A percentile compares a stretch with the other conserved stretches of the same genome.
Evolutionary conservation across 2,888 invertebrate genomes (phyloP).

Genomic region (Melitaea athalia): DNA sequence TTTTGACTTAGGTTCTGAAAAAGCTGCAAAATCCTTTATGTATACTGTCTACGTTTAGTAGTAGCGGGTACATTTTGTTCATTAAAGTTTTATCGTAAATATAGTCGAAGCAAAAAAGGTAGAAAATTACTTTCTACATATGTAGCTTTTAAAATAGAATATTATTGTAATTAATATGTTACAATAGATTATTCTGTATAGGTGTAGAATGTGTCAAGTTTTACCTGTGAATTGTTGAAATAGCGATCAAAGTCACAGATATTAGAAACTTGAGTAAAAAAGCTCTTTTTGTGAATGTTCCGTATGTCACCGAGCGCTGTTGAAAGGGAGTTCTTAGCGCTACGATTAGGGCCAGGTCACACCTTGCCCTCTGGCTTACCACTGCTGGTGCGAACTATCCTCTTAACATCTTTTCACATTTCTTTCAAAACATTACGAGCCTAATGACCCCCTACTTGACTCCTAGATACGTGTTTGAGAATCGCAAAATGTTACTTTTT

Average conservation of each 20-base stretch:
- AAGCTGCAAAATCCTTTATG: neutral
- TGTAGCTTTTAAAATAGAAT: no score
- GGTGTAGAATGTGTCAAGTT: no score
- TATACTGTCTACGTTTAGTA: neutral
- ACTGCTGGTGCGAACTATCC: constrained; percentile 33
- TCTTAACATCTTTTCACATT: constrained; percentile 43
- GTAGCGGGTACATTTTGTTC: neutral
- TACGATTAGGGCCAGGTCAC: constrained; percentile 34
- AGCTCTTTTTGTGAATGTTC: constrained; percentile 3
- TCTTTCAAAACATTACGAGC: constrained; percentile 39
- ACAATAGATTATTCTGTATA: no score
- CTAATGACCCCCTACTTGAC: constrained; percentile 35
- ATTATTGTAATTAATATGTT: no score
- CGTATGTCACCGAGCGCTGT: constrained; percentile 6
- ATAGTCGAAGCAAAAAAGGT: no score
- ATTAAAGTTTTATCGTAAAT: no score
- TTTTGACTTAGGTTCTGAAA: constrained; percentile 25
- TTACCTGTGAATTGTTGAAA: neutral
- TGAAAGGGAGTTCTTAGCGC: constrained; percentile 12
- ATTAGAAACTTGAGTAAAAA: neutral
- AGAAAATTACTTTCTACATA: no score
- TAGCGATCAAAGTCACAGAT: neutral
- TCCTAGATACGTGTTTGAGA: constrained; percentile 20
- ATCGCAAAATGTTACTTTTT: neutral
- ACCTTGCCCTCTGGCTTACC: constrained; percentile 25